Base-by-base conservation (phyloP, 2,888 invertebrate genomes). In the Calameuta pallipes region DNA sequence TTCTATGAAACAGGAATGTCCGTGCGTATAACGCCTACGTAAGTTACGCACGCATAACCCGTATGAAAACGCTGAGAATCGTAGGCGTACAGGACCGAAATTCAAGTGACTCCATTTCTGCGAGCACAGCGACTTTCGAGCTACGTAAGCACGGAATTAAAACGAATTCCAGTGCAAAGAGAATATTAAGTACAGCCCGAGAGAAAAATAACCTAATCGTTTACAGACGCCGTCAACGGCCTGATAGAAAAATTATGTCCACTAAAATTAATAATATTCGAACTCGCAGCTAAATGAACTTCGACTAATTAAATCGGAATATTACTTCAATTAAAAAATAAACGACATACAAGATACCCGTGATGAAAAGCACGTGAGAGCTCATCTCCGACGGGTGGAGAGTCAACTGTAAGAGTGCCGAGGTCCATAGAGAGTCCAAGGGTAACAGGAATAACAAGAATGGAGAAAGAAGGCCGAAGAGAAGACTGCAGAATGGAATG, bases 231-330 rank as follows among this genome's bases (percentile, higher is more conserved):
- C 9, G 0, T 56, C 23, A 23, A 56, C 9, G 9, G 6, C 1
- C 23, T 0, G 15, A 23, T 9, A 9, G 56, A 56, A 56, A 56
- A 56, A 23, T 23, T 56, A 23, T 9, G 9, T 6, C 56, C 9
- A 2, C 23, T 56, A 23, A 23, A 56, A 23, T 56, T 9, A 23
- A 9, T 23, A 23, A 9, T 56, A 9, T 56, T 56, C 56, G 9
- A 15, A 9, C 23, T 6, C 56, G 23, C 6, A 9, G 0, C 2
- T 6, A 1, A 23, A 56, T 2, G 0, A 41, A 1, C 6, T 0
- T 23, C 23, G 15, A 23, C 1, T 23, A 23, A 23, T 23, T 56
- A 6, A 6, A 23, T 56, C 9, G 23, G 23, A 23, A 23, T 56
- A 23, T 56, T 9, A 23, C 4, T 41, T 41, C 15, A 37, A 6